phyloP scores from a whole-genome alignment of 2,888 invertebrate species.

The Cremastinae sp. region DNA sequence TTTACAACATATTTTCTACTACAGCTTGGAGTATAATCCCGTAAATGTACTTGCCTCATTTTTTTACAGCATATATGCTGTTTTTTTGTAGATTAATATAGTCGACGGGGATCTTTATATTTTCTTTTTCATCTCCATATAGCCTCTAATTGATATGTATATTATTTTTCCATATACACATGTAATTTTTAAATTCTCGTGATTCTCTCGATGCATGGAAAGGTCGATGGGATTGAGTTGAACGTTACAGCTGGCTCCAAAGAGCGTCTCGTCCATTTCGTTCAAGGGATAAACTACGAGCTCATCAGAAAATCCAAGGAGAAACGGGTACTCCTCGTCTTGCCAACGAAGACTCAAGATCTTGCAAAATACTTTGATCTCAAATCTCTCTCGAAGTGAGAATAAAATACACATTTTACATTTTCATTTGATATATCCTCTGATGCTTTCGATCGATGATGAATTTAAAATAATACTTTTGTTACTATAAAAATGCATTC shows the following conservation, averaged over 20 bases:
- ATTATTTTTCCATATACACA: no score
- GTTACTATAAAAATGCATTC: no score
- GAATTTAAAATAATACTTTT: no score
- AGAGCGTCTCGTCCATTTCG: conserved; percentile 81
- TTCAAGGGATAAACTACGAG: conserved; percentile 78
- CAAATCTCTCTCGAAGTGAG: conserved; percentile 84
- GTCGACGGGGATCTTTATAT: no score
- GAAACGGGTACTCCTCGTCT: conserved; percentile 82
- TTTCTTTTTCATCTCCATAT: no score
- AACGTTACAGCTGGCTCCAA: conserved; percentile 82
- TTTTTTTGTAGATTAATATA: no score
- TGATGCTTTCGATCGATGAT: no score
- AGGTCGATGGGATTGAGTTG: conserved; percentile 83
- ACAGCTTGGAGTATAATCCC: no score
- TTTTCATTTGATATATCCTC: not conserved
- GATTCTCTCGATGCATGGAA: conserved; percentile 16
- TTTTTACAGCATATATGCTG: conserved; percentile 1
- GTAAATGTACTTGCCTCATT: conserved; percentile 58
- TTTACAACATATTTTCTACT: no score
- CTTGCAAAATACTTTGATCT: conserved; percentile 88
- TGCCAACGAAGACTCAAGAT: conserved; percentile 85
- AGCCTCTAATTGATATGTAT: no score
- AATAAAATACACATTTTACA: conserved; percentile 8
- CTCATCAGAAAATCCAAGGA: conserved; percentile 80
- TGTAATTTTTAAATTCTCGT: conserved; percentile 5